A percentile compares a stretch with the other conserved stretches of the same genome.
phyloP scores from a whole-genome alignment of 2,113 vertebrate genomes.

The Otocyon megalotis region DNA sequence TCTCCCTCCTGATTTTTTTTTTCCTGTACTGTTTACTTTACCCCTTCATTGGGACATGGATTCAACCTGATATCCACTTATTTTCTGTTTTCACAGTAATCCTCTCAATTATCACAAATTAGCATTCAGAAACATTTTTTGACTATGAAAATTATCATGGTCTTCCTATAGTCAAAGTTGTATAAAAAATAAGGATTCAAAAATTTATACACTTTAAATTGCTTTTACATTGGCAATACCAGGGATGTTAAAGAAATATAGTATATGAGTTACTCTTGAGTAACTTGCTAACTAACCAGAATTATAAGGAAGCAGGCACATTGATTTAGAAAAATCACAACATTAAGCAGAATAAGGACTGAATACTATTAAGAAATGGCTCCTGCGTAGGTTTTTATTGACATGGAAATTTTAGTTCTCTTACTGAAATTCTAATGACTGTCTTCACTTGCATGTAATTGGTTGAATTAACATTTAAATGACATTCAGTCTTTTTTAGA shows the following conservation, averaged over 20 bases:
- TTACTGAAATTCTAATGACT: neutral
- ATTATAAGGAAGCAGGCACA: neutral
- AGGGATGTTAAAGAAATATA: neutral
- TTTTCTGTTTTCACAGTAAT: neutral
- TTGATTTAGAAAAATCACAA: neutral
- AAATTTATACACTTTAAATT: constrained; percentile 1
- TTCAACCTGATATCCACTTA: neutral
- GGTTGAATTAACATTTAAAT: constrained; percentile 5
- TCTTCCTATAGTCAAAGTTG: neutral
- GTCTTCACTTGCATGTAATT: neutral
- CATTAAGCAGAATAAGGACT: neutral
- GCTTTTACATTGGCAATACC: neutral
- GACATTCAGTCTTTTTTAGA: neutral
- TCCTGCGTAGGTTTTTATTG: neutral
- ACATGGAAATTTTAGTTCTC: neutral
- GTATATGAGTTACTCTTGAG: neutral
- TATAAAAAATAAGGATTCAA: neutral
- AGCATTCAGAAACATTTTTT: neutral
- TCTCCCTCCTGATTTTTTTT: neutral
- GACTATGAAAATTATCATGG: neutral
- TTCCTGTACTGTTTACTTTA: neutral
- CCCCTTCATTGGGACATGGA: neutral
- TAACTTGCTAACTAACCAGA: neutral
- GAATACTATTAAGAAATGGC: neutral
- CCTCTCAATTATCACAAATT: neutral